Evolutionary conservation across 2,113 vertebrate genomes (phyloP), one percentile per base, ranked within the genome.

Genomic region (Probosciger aterrimus): DNA sequence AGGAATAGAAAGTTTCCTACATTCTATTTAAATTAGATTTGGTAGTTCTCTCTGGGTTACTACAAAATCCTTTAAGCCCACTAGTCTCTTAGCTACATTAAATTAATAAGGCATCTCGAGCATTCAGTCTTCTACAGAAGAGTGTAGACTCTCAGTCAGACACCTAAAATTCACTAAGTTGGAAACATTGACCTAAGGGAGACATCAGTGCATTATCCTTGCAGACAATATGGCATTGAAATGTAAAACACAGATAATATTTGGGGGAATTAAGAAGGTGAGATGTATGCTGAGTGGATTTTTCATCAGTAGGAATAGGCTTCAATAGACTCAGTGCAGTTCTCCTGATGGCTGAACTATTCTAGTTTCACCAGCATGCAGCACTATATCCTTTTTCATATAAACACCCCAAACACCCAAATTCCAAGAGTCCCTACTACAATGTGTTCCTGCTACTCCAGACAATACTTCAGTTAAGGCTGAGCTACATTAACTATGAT

Each of bases 31-130:
- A 96, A 96, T 94, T 81, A 75, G 63, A 88, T 88, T 55, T 80
- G 77, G 73, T 82, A 82, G 67, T 78, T 97, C 96, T 97, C 96
- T 77, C 81, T 95, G 93, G 88, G 70, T 65, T 79, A 71, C 88
- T 55, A 86, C 63, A 82, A 93, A 97, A 96, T 95, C 96, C 93
- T 97, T 97, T 95, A 97, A 96, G 82, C 73, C 59, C 88, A 86
- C 82, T 85, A 93, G 90, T 88, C 68, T 93, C 95, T 97, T 69
- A 83, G 88, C 85, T 91, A 74, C 89, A 93, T 97, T 96, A 97
- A 95, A 96, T 97, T 93, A 97, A 97, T 88, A 92, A 97, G 82
- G 92, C 88, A 87, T 94, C 92, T 96, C 64, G 74, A 94, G 91
- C 82, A 90, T 81, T 90, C 91, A 83, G 73, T 97, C 73, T 94